Evolutionary conservation across 2,113 vertebrate genomes (phyloP), one percentile per base, ranked within the genome.

Genomic region (Embiotoca jacksoni): DNA sequence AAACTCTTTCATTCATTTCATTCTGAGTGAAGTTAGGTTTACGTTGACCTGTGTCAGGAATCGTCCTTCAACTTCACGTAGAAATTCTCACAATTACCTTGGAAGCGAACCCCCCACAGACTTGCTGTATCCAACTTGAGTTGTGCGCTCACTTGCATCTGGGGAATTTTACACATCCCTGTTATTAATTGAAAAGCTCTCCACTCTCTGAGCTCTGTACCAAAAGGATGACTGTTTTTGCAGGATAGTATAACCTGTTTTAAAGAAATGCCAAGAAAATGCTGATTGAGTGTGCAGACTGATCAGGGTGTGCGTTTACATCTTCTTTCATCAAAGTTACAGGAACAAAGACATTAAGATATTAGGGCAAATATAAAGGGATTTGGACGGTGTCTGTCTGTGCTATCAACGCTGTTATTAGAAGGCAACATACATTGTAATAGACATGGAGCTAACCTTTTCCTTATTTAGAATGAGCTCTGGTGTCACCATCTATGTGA

Each of bases 161-260:
- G 55, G 77, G 62, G 82, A 58, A 59, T 81, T 81, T 74, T 54
- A 33, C 52, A 71, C 9, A 14, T 68, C 59, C 49, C 15, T 47
- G n/a, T 76, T 87, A 83, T 81, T 78, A 79, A 87, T 80, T 85
- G 76, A 89, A 83, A 86, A 54, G 36, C 75, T 82, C 74, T 50
- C 54, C 52, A 11, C 35, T 57, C 58, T 63, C 30, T 72, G 52
- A 36, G 73, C 63, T 78, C 54, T 54, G 16, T 37, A 71, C 36
- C 67, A 59, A 66, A 16, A 60, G 56, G 72, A 81, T 5, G 54
- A 46, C 7, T 56, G 31, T 76, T 74, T 74, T 71, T 79, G 60
- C 54, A 41, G 52, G 16, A 61, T 72, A 57, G 75, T 75, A 74
- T 76, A 15, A 36, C 7, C 57, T 54, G 0, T 74, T 79, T 75